A percentile compares a stretch with the other conserved stretches of the same genome.
Conservation (phyloP, 1,140 invertebrate species). For the Papilio aristodemus region DNA sequence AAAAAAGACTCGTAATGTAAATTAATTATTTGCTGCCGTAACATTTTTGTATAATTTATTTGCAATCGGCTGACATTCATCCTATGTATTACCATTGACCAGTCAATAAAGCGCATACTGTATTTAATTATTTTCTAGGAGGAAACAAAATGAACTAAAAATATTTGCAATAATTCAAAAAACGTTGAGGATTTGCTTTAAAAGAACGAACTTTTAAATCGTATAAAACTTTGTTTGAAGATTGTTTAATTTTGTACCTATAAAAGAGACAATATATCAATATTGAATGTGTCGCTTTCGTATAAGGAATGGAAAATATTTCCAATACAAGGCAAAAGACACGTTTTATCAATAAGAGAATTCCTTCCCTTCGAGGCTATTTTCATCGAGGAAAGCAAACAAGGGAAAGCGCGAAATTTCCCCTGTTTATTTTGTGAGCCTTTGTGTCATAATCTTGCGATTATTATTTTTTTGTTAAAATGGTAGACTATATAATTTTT, state of each 20-base stretch:
- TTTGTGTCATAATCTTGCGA: conserved; percentile 30
- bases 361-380: conserved; percentile 58
- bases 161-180: no score
- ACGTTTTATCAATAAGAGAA: conserved; percentile 69
- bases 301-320: conserved; percentile 3
- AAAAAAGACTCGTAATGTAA: no score
- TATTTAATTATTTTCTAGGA: no score
- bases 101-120: no score
- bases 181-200: no score
- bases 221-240: not conserved
- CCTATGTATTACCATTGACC: no score
- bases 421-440: conserved; percentile 37
- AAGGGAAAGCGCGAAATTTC: conserved; percentile 47
- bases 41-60: no score
- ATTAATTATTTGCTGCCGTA: no score
- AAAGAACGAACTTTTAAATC: no score
- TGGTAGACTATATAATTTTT: no score
- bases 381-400: conserved; percentile 65
- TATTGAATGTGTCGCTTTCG: not conserved
- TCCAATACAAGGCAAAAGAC: conserved; percentile 45
- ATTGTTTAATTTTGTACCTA: not conserved
- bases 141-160: no score
- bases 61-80: no score
- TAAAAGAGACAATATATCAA: not conserved
- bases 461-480: not conserved